Percentiles rank a stretch among this genome's conserved stretches.
Evolutionary conservation across 2,888 invertebrate genomes (phyloP).

Genomic region (Phengaris alcon): DNA sequence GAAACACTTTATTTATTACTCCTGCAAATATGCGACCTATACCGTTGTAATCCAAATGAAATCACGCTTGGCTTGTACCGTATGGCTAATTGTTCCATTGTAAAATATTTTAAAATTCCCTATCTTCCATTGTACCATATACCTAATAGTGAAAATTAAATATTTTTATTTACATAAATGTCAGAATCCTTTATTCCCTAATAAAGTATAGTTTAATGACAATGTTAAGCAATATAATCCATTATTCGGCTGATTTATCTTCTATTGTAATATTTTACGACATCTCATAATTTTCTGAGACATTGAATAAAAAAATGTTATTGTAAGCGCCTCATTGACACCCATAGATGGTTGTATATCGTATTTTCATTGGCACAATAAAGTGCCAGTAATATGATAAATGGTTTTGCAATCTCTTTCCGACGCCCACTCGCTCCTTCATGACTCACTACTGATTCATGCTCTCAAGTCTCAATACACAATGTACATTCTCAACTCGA

Average conservation of each 20-base stretch:
- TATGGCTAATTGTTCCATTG: too few species aligned
- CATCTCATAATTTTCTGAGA: slow-evolving; percentile 7
- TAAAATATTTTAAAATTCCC: too few species aligned
- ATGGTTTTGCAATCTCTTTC: slow-evolving; percentile 57
- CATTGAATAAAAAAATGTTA: slow-evolving; percentile 19
- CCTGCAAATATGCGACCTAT: too few species aligned
- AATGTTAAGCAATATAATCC: background rate
- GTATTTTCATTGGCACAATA: slow-evolving; percentile 67
- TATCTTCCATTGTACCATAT: too few species aligned
- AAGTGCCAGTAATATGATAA: slow-evolving; percentile 69
- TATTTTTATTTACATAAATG: too few species aligned
- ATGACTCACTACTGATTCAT: slow-evolving; percentile 53
- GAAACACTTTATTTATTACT: too few species aligned
- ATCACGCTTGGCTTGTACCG: too few species aligned
- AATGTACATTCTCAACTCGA: slow-evolving; percentile 30
- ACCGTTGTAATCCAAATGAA: too few species aligned
- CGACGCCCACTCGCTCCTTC: slow-evolving; percentile 56
- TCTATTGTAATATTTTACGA: slow-evolving; percentile 1
- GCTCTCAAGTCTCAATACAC: slow-evolving; percentile 43
- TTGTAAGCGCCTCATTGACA: slow-evolving; percentile 27
- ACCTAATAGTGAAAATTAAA: too few species aligned
- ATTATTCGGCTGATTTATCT: slow-evolving; percentile 5
- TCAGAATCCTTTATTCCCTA: background rate
- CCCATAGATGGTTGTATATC: slow-evolving; percentile 43
- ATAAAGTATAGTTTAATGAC: background rate